These are phyloP conservation scores for Cephus pulcher DNA, from an alignment of 2,888 invertebrate species.

Conservation along the genomic window DNA sequence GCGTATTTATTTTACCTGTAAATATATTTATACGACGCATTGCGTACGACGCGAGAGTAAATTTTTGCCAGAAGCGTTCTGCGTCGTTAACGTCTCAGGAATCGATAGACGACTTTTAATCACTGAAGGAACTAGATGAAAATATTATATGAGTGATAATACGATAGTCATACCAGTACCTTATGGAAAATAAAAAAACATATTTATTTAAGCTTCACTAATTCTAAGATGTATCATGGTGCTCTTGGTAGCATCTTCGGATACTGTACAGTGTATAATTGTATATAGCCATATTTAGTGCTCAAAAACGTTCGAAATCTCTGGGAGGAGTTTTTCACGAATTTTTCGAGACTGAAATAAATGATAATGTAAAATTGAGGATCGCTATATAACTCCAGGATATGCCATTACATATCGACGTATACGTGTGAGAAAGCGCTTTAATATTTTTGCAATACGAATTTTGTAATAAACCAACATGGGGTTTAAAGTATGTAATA, in stretches of 20 bases:
- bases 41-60: background rate
- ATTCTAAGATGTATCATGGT: background rate
- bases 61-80: constrained; percentile 36
- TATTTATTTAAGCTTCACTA: constrained; percentile 33
- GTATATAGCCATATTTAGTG: constrained; percentile 19
- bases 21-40: constrained; percentile 5
- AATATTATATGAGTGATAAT: constrained; percentile 45
- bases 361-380: background rate
- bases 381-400: background rate
- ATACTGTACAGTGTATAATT: constrained; percentile 47
- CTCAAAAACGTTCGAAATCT: background rate
- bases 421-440: constrained; percentile 36
- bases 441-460: constrained; percentile 55
- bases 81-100: constrained; percentile 29
- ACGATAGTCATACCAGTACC: constrained; percentile 53
- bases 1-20: constrained; percentile 30
- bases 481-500: background rate
- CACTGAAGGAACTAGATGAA: constrained; percentile 12
- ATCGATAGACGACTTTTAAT: background rate
- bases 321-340: background rate
- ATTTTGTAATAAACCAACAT: constrained; percentile 28
- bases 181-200: constrained; percentile 34
- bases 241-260: background rate
- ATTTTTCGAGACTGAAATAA: background rate
- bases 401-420: constrained; percentile 10